Conservation (phyloP, 2,797 vertebrate genomes). For the Peromyscus eremicus region DNA sequence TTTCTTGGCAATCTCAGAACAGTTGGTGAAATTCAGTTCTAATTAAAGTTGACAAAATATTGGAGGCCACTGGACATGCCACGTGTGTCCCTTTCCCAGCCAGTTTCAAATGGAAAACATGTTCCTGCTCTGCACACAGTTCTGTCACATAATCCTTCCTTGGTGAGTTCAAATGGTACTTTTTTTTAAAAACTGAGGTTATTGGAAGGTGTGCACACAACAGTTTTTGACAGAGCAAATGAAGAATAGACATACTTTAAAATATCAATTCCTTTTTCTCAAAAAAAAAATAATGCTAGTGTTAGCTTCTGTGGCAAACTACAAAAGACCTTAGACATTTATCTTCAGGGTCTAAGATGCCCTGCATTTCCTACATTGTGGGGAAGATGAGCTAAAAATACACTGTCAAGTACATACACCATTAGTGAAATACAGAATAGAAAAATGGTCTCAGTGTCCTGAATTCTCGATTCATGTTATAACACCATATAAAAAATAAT, state of each 20-base stretch:
- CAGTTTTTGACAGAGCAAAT: constrained; percentile 32
- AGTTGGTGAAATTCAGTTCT: constrained; percentile 31
- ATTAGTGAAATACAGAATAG: neutral
- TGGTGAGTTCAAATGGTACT: neutral
- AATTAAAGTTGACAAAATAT: constrained; percentile 48
- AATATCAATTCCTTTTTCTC: neutral
- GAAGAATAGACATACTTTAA: constrained; percentile 10
- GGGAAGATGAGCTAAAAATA: neutral
- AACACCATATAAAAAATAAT: neutral
- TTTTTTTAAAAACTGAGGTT: neutral
- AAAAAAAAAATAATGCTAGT: neutral
- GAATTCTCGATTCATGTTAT: neutral
- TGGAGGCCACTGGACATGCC: constrained; percentile 65
- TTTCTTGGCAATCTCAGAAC: constrained; percentile 61
- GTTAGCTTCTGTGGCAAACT: neutral
- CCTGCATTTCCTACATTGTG: neutral
- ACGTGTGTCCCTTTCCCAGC: constrained; percentile 27
- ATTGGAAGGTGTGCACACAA: neutral
- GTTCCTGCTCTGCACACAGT: neutral
- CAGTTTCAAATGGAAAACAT: constrained; percentile 72
- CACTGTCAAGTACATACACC: neutral
- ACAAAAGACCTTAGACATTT: neutral
- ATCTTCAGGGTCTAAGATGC: neutral
- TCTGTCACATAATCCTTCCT: constrained; percentile 5
- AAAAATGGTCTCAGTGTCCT: neutral